A percentile compares a stretch with the other conserved stretches of the same genome.
Conservation (phyloP, 2,113 vertebrate species). For the Larimichthys crocea region DNA sequence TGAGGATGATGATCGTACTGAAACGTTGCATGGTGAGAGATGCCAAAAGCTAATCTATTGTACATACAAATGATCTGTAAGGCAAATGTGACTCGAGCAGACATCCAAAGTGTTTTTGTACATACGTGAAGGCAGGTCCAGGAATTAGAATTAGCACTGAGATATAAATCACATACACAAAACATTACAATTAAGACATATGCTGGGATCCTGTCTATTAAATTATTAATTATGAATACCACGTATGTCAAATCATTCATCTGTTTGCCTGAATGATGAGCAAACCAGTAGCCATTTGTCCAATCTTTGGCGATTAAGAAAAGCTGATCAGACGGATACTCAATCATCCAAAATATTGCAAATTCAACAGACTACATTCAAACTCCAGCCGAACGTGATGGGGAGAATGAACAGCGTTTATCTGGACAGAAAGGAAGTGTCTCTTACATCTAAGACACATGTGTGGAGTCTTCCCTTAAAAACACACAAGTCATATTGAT, state of each 20-base stretch:
- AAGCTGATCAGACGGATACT: not conserved
- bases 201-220: not conserved
- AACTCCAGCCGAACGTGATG: not conserved
- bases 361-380: constrained; percentile 15
- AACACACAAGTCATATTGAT: constrained; percentile 1
- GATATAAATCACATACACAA: not conserved
- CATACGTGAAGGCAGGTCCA: constrained; percentile 11
- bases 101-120: constrained; percentile 19
- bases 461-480: constrained; percentile 19
- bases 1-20: not conserved
- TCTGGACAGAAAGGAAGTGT: not conserved
- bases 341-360: not conserved
- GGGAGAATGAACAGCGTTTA: not conserved
- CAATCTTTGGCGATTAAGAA: not conserved
- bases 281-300: not conserved
- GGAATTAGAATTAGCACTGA: not conserved
- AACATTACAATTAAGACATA: constrained; percentile 1
- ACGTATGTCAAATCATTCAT: constrained; percentile 1
- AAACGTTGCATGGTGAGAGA: not conserved
- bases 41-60: not conserved
- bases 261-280: not conserved
- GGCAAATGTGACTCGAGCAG: constrained; percentile 57
- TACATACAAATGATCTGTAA: constrained; percentile 46
- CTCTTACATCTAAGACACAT: not conserved
- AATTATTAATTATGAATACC: not conserved